A percentile compares a stretch with the other conserved stretches of the same genome.
phyloP scores from a whole-genome alignment of 92 coral and sea anemone species.

The Parazoanthus darwini region DNA sequence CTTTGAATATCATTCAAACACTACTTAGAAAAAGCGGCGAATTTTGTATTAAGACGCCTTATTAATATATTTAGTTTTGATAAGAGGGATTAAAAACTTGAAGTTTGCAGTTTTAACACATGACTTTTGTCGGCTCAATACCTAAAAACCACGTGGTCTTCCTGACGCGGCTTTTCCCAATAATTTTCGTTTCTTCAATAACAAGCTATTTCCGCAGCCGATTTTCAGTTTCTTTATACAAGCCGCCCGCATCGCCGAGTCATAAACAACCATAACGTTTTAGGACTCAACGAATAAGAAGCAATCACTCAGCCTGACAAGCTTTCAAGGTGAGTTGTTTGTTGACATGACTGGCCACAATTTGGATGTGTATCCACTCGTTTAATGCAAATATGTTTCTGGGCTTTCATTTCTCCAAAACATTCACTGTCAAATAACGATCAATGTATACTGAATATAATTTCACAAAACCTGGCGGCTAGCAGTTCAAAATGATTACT shows the following conservation, averaged over 20 bases:
- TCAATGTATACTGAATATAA: background rate
- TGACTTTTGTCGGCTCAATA: slow-evolving; percentile 4
- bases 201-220: slow-evolving; percentile 1
- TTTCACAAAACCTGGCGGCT: background rate
- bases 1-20: slow-evolving; percentile 19
- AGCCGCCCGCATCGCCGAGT: background rate
- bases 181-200: background rate
- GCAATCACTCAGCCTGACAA: background rate
- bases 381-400: background rate
- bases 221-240: slow-evolving; percentile 6
- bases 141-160: background rate
- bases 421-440: background rate
- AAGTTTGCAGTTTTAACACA: background rate
- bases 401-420: background rate
- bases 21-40: background rate
- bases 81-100: slow-evolving; percentile 7
- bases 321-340: background rate
- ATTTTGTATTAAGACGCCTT: background rate
- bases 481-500: background rate
- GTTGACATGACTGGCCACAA: background rate
- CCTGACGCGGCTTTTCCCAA: background rate
- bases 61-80: background rate
- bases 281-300: background rate
- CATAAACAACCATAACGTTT: background rate
- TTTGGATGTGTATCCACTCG: background rate